Evolutionary conservation across 2,888 invertebrate species (phyloP).

Genomic region (Marronus borbonicus): DNA sequence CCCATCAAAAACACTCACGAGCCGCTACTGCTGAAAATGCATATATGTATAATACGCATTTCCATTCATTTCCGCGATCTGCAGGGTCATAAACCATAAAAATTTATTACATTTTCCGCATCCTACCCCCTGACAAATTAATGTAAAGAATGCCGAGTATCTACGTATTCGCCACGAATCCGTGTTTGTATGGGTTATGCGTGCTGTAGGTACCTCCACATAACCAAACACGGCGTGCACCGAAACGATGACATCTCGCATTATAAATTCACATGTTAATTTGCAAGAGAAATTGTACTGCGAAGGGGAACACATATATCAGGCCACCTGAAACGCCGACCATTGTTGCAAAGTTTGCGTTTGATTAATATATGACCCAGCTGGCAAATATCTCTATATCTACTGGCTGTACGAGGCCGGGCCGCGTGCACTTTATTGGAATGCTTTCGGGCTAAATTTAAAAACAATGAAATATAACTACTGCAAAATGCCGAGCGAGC

Average conservation of each 20-base stretch:
- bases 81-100: neutral
- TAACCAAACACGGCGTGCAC: neutral
- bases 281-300: slow-evolving; percentile 40
- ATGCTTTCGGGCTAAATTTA: slow-evolving; percentile 15
- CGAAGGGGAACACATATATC: slow-evolving; percentile 37
- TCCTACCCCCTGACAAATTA: neutral
- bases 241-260: slow-evolving; percentile 24
- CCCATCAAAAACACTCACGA: no score
- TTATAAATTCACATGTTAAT: slow-evolving; percentile 45
- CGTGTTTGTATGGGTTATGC: neutral
- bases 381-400: slow-evolving; percentile 24
- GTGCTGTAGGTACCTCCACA: neutral
- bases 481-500: slow-evolving; percentile 1
- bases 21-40: no score
- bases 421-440: neutral
- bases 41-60: no score
- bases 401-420: neutral
- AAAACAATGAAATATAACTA: slow-evolving; percentile 19
- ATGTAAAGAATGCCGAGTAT: neutral
- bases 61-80: no score
- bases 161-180: neutral
- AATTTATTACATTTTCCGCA: neutral
- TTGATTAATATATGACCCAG: slow-evolving; percentile 37
- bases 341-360: slow-evolving; percentile 30
- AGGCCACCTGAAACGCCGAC: slow-evolving; percentile 27